phyloP scores from a whole-genome alignment of 1,140 invertebrate species.

The Bradysia coprophila region DNA sequence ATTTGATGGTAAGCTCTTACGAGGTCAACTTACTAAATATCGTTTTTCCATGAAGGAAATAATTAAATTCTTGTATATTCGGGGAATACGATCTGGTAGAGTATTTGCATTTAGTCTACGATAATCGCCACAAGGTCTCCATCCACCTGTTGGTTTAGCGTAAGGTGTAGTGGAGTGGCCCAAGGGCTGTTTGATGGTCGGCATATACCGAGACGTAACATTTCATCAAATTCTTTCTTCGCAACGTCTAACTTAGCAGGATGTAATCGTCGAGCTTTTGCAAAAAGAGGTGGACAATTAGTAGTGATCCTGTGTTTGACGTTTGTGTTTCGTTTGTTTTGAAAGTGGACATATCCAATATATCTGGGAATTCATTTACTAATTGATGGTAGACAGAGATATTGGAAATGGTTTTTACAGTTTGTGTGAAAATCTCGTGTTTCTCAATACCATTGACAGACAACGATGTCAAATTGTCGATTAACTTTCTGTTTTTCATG shows the following conservation, averaged over 20 bases:
- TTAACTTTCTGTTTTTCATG: too few species aligned
- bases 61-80: slow-evolving; percentile 16
- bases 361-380: too few species aligned
- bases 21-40: slow-evolving; percentile 24
- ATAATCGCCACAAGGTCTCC: slow-evolving; percentile 24
- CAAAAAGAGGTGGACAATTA: slow-evolving; percentile 15
- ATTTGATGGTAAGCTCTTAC: slow-evolving; percentile 26
- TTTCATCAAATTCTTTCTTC: slow-evolving; percentile 7
- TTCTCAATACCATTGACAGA: too few species aligned
- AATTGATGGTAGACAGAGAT: too few species aligned
- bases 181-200: slow-evolving; percentile 12
- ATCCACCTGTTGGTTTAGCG: slow-evolving; percentile 19
- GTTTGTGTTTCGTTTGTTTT: too few species aligned
- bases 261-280: slow-evolving; percentile 13
- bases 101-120: slow-evolving; percentile 20
- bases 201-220: slow-evolving; percentile 10
- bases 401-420: too few species aligned
- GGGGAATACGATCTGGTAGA: slow-evolving; percentile 16
- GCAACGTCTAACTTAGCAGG: background rate
- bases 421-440: too few species aligned
- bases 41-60: slow-evolving; percentile 13
- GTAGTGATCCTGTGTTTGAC: slow-evolving; percentile 9
- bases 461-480: too few species aligned
- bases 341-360: too few species aligned
- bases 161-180: slow-evolving; percentile 20